Conservation (phyloP, 2,797 vertebrate species). For the Mionectes olivaceus region DNA sequence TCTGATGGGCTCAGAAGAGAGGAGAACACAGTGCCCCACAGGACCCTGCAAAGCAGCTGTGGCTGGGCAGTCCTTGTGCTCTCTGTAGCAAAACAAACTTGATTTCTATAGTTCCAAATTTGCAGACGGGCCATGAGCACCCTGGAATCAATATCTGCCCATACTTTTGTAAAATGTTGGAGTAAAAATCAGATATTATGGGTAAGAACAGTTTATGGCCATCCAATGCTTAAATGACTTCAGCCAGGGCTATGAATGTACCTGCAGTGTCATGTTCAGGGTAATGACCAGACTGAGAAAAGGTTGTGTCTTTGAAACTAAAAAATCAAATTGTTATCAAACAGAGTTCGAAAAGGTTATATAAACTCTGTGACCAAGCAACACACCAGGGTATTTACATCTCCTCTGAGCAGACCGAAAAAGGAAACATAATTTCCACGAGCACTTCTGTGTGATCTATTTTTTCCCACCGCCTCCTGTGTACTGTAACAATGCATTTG, state of each 20-base stretch:
- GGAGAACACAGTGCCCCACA: background rate
- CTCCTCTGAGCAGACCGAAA: background rate
- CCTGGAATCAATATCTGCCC: background rate
- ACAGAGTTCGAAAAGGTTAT: background rate
- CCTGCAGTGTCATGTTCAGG: background rate
- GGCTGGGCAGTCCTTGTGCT: background rate
- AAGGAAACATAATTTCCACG: background rate
- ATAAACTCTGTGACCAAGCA: background rate
- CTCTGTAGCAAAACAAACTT: background rate
- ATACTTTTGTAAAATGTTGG: background rate
- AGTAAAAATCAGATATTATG: background rate
- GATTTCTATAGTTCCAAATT: background rate
- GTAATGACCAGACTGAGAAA: background rate
- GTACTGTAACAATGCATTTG: slow-evolving; percentile 46
- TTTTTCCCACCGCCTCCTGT: slow-evolving; percentile 20
- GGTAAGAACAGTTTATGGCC: background rate
- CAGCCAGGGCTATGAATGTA: background rate
- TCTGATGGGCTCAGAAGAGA: background rate
- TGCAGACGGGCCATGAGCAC: background rate
- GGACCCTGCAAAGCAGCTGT: background rate
- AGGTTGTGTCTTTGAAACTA: background rate
- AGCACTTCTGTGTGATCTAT: background rate
- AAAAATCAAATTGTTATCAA: background rate
- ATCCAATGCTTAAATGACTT: background rate
- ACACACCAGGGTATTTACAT: background rate